These are phyloP conservation scores for Hoplostethus mediterraneus DNA, from an alignment of 2,797 vertebrate genomes.

Conservation along the genomic window DNA sequence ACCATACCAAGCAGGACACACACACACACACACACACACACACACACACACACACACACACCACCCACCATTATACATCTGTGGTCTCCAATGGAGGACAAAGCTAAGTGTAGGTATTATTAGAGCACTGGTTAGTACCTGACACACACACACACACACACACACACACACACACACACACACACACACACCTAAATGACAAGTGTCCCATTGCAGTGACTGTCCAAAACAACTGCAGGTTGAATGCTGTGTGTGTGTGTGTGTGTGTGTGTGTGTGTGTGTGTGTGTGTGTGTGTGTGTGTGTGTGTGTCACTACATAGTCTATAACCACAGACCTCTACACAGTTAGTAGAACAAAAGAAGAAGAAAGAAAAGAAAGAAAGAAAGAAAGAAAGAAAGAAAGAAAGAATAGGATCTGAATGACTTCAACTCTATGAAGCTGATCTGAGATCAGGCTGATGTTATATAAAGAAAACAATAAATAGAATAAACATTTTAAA, in stretches of 20 bases:
- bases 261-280: not conserved
- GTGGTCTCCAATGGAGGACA: conserved; percentile 39
- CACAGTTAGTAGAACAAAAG: not conserved
- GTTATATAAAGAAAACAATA: too few species aligned
- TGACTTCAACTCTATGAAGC: too few species aligned
- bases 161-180: conserved; percentile 21
- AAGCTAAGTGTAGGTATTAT: conserved; percentile 51
- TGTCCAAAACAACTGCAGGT: conserved; percentile 17
- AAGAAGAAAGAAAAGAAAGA: not conserved
- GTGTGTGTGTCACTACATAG: conserved; percentile 4
- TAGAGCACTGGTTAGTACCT: conserved; percentile 38
- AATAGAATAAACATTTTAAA: too few species aligned
- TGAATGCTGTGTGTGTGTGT: not conserved
- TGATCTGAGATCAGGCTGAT: too few species aligned
- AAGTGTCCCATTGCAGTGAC: conserved; percentile 29
- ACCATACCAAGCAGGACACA: conserved; percentile 49
- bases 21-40: conserved; percentile 25
- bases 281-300: conserved; percentile 13
- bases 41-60: conserved; percentile 4
- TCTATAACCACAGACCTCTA: not conserved
- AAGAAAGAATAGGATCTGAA: too few species aligned
- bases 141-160: conserved; percentile 28
- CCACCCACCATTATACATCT: conserved; percentile 14
- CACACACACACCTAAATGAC: conserved; percentile 33
- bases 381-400: not conserved